Evolutionary conservation across 35 echinoderm and acorn worm genomes (phyloP).

Genomic region (Acanthaster planci): DNA sequence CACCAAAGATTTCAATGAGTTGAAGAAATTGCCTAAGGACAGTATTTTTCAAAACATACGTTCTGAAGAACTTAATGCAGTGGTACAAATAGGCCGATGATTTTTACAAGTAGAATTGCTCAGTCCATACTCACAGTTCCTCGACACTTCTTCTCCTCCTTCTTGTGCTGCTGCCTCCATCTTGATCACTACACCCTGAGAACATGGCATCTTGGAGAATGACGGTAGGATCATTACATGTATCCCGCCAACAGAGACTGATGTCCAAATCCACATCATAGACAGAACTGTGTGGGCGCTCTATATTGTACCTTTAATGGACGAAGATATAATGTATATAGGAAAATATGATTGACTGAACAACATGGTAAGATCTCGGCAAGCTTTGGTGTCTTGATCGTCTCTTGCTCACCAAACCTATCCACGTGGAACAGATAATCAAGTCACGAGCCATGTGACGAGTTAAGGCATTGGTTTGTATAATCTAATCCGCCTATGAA

Average conservation of each 20-base stretch:
- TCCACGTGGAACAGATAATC: too few relatives aligned
- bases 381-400: background rate
- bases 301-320: background rate
- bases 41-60: background rate
- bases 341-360: background rate
- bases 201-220: slow-evolving; percentile 24
- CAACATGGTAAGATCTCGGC: background rate
- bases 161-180: background rate
- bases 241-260: background rate
- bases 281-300: background rate
- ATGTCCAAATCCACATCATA: slow-evolving; percentile 17
- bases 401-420: background rate
- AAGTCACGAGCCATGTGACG: too few relatives aligned
- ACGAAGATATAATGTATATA: background rate
- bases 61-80: background rate
- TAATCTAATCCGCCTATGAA: too few relatives aligned
- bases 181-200: background rate
- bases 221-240: background rate
- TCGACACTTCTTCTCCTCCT: slow-evolving; percentile 15
- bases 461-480: too few relatives aligned
- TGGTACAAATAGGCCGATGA: background rate
- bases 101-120: background rate
- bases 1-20: background rate
- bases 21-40: background rate
- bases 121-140: background rate